These are phyloP conservation scores for Drosophila repletoides DNA, from an alignment of 1,140 invertebrate species.

Conservation along the genomic window DNA sequence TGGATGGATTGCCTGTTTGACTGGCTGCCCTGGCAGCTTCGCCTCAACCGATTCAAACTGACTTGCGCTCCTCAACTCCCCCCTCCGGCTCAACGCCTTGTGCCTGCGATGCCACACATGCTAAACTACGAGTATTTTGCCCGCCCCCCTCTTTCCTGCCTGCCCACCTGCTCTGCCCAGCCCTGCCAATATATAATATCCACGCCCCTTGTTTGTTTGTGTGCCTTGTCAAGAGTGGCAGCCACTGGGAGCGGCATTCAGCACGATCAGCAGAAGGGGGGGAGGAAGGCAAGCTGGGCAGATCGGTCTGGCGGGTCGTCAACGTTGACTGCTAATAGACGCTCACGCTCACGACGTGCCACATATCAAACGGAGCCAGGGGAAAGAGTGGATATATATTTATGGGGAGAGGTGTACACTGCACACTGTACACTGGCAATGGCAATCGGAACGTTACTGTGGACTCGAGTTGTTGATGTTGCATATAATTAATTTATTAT, in stretches of 20 bases:
- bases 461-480: slow-evolving; percentile 63
- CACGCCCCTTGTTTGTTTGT: slow-evolving; percentile 75
- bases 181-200: not conserved
- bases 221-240: slow-evolving; percentile 57
- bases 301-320: slow-evolving; percentile 52
- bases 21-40: slow-evolving; percentile 46
- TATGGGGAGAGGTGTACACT: not conserved
- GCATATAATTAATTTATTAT: slow-evolving; percentile 81
- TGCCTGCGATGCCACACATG: slow-evolving; percentile 70
- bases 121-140: slow-evolving; percentile 69
- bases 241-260: slow-evolving; percentile 27
- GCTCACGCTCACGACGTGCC: slow-evolving; percentile 69
- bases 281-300: not conserved
- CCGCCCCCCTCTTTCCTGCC: slow-evolving; percentile 4
- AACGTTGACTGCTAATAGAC: slow-evolving; percentile 77
- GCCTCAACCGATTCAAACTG: slow-evolving; percentile 16
- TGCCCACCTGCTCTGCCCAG: not conserved
- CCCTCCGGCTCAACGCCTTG: slow-evolving; percentile 10
- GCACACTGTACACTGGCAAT: not conserved
- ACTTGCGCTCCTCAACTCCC: slow-evolving; percentile 8
- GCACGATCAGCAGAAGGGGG: not conserved
- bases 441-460: not conserved
- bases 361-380: slow-evolving; percentile 52
- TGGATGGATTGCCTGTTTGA: slow-evolving; percentile 78
- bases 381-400: not conserved